Conservation (phyloP, 2,797 vertebrate genomes). For the Trichosurus vulpecula region DNA sequence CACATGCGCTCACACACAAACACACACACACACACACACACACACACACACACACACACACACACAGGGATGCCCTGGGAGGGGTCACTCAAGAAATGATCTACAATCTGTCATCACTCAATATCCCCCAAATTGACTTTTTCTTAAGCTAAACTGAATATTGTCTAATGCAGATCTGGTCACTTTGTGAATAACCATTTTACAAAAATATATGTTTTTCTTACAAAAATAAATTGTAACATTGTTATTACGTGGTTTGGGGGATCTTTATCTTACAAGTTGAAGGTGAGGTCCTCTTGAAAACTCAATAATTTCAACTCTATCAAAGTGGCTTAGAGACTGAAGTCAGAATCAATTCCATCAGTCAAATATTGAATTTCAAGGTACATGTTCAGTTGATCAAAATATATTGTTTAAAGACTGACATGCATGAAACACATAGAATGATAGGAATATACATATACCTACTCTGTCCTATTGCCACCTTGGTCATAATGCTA, state of each 20-base stretch:
- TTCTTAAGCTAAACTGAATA: not conserved
- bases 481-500: not conserved
- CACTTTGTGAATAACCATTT: not conserved
- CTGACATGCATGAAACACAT: not conserved
- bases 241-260: not conserved
- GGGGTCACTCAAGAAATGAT: not conserved
- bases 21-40: not conserved
- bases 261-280: not conserved
- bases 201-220: not conserved
- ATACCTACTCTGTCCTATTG: not conserved
- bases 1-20: not conserved
- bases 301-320: not conserved
- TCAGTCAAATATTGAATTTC: not conserved
- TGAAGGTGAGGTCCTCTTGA: not conserved
- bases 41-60: not conserved
- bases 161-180: not conserved
- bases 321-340: not conserved
- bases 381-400: not conserved
- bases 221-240: not conserved
- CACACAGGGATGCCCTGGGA: not conserved
- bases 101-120: not conserved
- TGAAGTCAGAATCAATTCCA: not conserved
- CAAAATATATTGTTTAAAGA: not conserved
- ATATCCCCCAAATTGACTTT: not conserved
- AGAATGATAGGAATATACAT: not conserved